Base-by-base conservation (phyloP, 2,113 vertebrate species). In the Nycticryphes semicollaris region DNA sequence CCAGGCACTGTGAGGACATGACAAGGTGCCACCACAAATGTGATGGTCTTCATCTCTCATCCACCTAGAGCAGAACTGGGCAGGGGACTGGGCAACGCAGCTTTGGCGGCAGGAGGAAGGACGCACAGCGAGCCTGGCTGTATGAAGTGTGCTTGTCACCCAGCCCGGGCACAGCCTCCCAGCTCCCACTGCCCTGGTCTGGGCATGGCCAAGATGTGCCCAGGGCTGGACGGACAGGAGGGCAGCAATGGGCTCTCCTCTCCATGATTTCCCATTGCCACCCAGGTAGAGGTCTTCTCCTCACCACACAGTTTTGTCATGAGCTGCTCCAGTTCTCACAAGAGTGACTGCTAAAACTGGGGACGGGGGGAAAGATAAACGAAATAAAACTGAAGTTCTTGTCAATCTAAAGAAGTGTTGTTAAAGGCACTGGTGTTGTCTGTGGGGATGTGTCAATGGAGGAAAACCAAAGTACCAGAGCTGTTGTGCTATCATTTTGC, bases 241-340 rank as follows among this genome's bases (percentile, higher is more conserved):
- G 22, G 8, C 19, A 72, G 54, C 47, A 86, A n/a, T 1, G 6
- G 51, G 15, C 4, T 89, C 25, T 53, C 35, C 63, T 86, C 60
- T 88, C 66, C 7, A 7, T 23, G 56, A 68, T 78, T 72, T 72
- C 89, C 76, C 33, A 17, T 51, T 90, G 50, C 83, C 33, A 53
- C 60, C 35, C 50, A 59, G 63, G 59, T 80, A n/a, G 90, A 96
- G 72, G 35, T 78, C 66, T 82, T 78, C 66, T 82, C 73, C 68
- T 93, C 89, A 81, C 81, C 72, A 77, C 50, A 53, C 53, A 88
- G 60, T 95, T 90, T 84, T 88, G 63, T 92, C 73, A 84, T 39
- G 69, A 91, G 63, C 56, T 97, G 87, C 89, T 96, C 94, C 93
- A 95, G 93, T 95, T 96, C 94, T 96, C 75, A 74, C 3, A 0